Evolutionary conservation across 1,140 invertebrate species (phyloP).

Genomic region (Stratiolaelaps scimitus): DNA sequence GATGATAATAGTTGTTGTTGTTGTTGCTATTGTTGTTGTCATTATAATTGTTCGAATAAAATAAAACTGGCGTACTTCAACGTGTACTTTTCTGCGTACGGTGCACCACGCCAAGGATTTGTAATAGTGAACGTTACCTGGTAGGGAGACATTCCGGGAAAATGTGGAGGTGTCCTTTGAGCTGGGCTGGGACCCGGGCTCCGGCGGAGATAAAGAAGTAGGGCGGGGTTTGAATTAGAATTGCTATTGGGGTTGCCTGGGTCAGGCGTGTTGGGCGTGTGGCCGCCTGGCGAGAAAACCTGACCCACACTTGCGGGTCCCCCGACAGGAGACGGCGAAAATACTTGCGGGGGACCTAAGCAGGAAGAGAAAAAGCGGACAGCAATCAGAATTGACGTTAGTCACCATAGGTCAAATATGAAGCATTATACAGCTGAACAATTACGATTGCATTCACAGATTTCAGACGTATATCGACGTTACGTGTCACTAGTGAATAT

Average conservation of each 20-base stretch:
- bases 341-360: conserved; percentile 26
- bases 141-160: conserved; percentile 24
- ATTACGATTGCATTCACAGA: no score
- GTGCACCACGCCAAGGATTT: no score
- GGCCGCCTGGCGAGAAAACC: conserved; percentile 6
- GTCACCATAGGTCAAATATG: not conserved
- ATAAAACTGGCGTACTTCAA: no score
- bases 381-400: not conserved
- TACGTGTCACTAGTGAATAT: no score
- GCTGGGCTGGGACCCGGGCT: conserved; percentile 21
- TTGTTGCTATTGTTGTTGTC: no score
- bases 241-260: conserved; percentile 3
- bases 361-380: not conserved
- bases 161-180: conserved; percentile 22
- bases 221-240: conserved; percentile 7
- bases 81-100: no score
- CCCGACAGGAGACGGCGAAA: conserved; percentile 8
- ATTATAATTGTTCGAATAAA: no score
- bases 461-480: no score
- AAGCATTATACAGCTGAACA: not conserved
- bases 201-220: conserved; percentile 23
- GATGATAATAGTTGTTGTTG: no score
- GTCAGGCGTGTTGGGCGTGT: not conserved
- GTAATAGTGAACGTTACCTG: not conserved
- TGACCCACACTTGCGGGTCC: not conserved